A percentile compares a stretch with the other conserved stretches of the same genome.
Conservation (phyloP, 2,113 vertebrate genomes). For the Lichenostomus cassidix region DNA sequence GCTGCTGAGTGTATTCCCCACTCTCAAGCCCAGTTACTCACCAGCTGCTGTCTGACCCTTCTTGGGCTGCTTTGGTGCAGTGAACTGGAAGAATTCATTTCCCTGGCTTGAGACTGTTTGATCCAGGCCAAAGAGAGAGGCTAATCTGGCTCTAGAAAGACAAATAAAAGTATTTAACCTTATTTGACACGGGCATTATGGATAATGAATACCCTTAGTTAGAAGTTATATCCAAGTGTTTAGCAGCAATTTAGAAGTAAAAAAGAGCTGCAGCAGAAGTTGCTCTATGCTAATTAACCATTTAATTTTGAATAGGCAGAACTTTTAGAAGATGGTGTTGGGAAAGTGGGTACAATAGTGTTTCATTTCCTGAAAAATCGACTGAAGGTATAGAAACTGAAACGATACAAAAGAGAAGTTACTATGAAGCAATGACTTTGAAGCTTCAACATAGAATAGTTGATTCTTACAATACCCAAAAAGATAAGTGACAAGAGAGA, state of each 20-base stretch:
- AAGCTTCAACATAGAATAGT: rapidly evolving
- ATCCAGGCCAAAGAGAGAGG: slow-evolving; percentile 91
- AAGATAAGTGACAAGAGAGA: rapidly evolving
- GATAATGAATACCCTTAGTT: not conserved
- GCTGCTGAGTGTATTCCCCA: not conserved
- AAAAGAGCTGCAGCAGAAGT: not conserved
- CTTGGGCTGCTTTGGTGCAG: slow-evolving; percentile 93
- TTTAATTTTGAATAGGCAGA: not conserved
- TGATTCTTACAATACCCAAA: not conserved
- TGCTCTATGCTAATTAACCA: not conserved
- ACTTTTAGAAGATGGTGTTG: not conserved
- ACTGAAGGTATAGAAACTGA: not conserved
- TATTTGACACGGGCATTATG: rapidly evolving
- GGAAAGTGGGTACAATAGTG: not conserved
- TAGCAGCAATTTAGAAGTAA: not conserved
- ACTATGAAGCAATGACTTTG: not conserved
- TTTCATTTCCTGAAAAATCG: not conserved
- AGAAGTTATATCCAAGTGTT: not conserved
- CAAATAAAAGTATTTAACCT: not conserved
- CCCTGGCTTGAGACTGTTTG: slow-evolving; percentile 78
- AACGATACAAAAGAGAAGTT: not conserved
- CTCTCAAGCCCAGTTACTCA: slow-evolving; percentile 21
- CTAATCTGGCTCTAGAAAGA: slow-evolving; percentile 85
- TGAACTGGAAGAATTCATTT: slow-evolving; percentile 96
- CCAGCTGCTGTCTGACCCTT: slow-evolving; percentile 79